Evolutionary conservation across 1,140 invertebrate species (phyloP).

Genomic region (Pachypeltis micranthus): DNA sequence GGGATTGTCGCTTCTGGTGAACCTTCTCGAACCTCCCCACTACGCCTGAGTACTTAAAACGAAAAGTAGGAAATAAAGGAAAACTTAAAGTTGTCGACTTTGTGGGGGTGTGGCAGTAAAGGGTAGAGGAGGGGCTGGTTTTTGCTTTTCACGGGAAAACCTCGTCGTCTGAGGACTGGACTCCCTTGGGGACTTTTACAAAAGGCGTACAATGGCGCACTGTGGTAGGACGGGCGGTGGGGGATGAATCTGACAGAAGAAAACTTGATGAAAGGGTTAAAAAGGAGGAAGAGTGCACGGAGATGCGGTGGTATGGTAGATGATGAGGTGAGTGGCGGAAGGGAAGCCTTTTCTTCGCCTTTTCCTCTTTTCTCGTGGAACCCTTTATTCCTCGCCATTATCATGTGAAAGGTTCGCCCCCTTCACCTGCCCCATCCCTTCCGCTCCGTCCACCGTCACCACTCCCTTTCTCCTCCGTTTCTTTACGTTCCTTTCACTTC

Average conservation of each 20-base stretch:
- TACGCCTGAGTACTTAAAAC: neutral
- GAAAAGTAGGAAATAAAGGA: neutral
- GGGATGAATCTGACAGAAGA: conserved; percentile 7
- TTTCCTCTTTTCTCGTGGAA: conserved; percentile 4
- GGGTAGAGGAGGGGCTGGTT: too few species aligned
- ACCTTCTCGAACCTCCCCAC: too few species aligned
- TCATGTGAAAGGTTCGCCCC: conserved; percentile 11
- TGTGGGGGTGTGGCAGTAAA: neutral
- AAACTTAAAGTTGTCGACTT: neutral
- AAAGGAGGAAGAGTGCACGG: too few species aligned
- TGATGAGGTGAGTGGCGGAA: conserved; percentile 1
- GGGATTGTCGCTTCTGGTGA: too few species aligned
- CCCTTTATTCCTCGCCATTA: conserved; percentile 13
- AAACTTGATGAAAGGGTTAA: conserved; percentile 16
- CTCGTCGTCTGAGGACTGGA: too few species aligned
- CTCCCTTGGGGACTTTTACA: too few species aligned
- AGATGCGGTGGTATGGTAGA: too few species aligned
- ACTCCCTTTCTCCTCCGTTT: conserved; percentile 1
- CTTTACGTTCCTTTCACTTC: neutral
- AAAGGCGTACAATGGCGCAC: too few species aligned
- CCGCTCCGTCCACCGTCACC: neutral
- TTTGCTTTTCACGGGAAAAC: too few species aligned
- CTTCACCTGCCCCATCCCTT: neutral
- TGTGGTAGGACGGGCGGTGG: too few species aligned
- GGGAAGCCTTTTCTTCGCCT: conserved; percentile 8